Evolutionary conservation across 2,888 invertebrate genomes (phyloP), one percentile per base, ranked within the genome.

Genomic region (Halictus ligatus): DNA sequence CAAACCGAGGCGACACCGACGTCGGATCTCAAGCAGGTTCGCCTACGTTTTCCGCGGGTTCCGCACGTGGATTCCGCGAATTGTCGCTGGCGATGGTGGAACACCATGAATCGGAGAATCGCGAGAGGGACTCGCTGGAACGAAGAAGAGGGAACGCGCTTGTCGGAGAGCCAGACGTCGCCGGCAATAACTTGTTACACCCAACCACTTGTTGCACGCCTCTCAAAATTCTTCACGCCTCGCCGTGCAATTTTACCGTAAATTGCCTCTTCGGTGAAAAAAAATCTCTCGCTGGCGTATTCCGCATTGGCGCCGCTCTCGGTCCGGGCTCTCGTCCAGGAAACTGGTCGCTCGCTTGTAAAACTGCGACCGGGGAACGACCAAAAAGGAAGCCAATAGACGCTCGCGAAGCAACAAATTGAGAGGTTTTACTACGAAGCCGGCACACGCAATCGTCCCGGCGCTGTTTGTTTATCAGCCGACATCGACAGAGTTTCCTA

Each of bases 191-290:
- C 94, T 94, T 93, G 94, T 93, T 94, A 94, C 94, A 92, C 90
- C 91, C 93, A 92, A 93, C 93, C 93, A 94, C 94, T 94, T 94
- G 94, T 94, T 94, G 94, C 94, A 92, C 92, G 92, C 92, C 93
- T 93, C 89, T 93, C 94, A 92, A 94, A 94, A 94, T 93, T 93
- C 93, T 92, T 93, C 93, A 93, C 93, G 93, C 93, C 91, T 93
- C 91, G 92, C 92, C 88, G 90, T 89, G 91, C 91, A 92, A 93
- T 94, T 93, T 93, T 92, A 92, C 92, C 92, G 92, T 93, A 93
- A 93, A 93, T 94, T 92, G 91, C 92, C 90, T 92, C 89, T 89
- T 92, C 86, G 90, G 67, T 75, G 35, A 86, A 91, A 91, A 92
- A 50, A 92, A 93, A 87, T 88, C 82, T 76, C 85, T 74, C 81